Conservation (phyloP, 2,113 vertebrate genomes). For the Eonycteris spelaea region DNA sequence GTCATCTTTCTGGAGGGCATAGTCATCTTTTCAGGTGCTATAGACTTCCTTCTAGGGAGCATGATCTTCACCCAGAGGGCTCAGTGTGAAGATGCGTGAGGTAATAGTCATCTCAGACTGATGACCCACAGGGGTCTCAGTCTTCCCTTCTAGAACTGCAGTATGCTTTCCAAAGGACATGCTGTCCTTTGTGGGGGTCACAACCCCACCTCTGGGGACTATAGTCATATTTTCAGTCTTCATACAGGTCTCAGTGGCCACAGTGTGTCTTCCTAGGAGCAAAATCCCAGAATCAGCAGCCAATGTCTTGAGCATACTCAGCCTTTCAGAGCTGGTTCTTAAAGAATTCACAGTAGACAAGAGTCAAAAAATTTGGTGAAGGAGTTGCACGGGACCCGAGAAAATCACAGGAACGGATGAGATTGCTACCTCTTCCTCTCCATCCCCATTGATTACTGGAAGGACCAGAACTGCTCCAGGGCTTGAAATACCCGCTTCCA, state of each 20-base stretch:
- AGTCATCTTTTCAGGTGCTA: not conserved
- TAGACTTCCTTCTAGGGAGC: not conserved
- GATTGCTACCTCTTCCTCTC: not conserved
- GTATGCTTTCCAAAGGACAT: not conserved
- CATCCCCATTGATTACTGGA: not conserved
- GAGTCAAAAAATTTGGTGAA: not conserved
- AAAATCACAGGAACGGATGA: slow-evolving; percentile 29
- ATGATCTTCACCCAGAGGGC: not conserved
- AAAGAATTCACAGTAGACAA: not conserved
- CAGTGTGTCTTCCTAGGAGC: not conserved
- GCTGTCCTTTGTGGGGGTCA: not conserved
- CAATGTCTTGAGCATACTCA: not conserved
- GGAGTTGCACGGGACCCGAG: slow-evolving; percentile 6
- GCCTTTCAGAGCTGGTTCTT: not conserved
- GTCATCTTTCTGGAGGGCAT: not conserved
- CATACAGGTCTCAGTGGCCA: not conserved
- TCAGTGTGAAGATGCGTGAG: not conserved
- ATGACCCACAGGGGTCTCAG: not conserved
- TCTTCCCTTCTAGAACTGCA: not conserved
- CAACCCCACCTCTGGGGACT: not conserved
- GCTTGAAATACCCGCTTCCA: not conserved
- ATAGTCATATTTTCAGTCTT: not conserved
- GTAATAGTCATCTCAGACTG: not conserved
- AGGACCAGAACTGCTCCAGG: not conserved
- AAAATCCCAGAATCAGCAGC: not conserved